Evolutionary conservation across 2,888 invertebrate genomes (phyloP).

Genomic region (Ormia ochracea): DNA sequence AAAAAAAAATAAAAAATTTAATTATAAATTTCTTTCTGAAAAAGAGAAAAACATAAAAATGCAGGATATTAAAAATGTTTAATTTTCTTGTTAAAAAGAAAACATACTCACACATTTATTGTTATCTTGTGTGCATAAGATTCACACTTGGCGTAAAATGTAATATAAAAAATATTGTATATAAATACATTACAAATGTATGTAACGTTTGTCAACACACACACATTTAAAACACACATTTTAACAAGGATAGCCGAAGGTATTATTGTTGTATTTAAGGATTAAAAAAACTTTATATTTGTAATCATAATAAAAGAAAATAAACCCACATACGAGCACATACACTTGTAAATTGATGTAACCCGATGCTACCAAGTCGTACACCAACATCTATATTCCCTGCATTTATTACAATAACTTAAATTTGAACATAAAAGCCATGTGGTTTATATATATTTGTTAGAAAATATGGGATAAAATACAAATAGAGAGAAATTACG

Average conservation of each 20-base stretch:
- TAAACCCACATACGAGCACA: background rate
- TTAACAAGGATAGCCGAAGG: conserved; percentile 32
- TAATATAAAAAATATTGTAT: background rate
- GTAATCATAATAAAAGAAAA: conserved; percentile 37
- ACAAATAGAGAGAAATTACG: too few relatives aligned
- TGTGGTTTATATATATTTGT: background rate
- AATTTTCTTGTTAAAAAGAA: too few relatives aligned
- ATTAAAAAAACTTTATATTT: conserved; percentile 35
- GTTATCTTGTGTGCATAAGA: too few relatives aligned
- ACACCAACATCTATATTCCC: background rate
- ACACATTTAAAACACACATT: conserved; percentile 16
- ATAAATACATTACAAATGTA: background rate
- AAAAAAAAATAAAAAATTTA: too few relatives aligned
- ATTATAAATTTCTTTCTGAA: too few relatives aligned
- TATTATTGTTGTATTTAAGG: conserved; percentile 46
- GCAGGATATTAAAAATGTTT: too few relatives aligned
- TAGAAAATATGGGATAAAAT: too few relatives aligned
- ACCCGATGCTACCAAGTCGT: too few relatives aligned
- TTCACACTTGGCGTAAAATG: too few relatives aligned
- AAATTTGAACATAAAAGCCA: background rate
- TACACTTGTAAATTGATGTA: background rate
- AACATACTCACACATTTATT: too few relatives aligned
- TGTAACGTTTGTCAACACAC: too few relatives aligned
- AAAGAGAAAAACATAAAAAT: too few relatives aligned
- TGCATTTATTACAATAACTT: background rate